Evolutionary conservation across 2,888 invertebrate species (phyloP), one percentile per base, ranked within the genome.

Genomic region (Lordiphosa fenestrarum): DNA sequence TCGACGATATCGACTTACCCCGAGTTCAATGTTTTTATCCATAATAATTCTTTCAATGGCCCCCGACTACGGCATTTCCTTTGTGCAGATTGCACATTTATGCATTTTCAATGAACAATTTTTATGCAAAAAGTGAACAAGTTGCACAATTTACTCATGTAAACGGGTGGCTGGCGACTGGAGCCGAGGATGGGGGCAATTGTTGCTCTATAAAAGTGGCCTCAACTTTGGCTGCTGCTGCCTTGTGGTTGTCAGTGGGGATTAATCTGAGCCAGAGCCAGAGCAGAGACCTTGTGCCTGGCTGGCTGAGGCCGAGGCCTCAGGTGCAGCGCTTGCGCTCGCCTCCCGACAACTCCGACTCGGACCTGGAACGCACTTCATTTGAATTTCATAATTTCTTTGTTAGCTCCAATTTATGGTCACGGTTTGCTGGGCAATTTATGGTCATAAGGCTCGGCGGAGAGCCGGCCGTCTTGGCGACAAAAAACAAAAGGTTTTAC

Each of bases 321-420:
- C 59, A 64, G 64, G 59, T 65, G 66, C 64, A 66, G 44, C 51
- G 15, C 15, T 15, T 2, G 15, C 15, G 15, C 15, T 15, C 15
- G 15, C 15, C 15, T 15, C 15, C 15, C 37, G 51, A 49, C 52
- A 46, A 15, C 40, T 10, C 9, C 23, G 36, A 21, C 15, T 33
- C 41, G 39, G 53, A 53, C 51, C 41, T 47, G 60, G 61, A 83
- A 83, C 81, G 81, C 83, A 83, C 84, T 81, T 82, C 81, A 82
- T 82, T 82, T 82, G 81, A 82, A 82, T 84, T 82, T 82, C 81
- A 82, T 82, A 82, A 82, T 82, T 82, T 82, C 81, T 83, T 82
- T 82, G 81, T 82, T 82, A 82, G 84, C 81, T 82, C 81, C 81
- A 81, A 81, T 81, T 81, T 81, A 81, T 81, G 80, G 80, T 81